Conservation (phyloP, 2,797 vertebrate species). For the Takifugu rubripes region DNA sequence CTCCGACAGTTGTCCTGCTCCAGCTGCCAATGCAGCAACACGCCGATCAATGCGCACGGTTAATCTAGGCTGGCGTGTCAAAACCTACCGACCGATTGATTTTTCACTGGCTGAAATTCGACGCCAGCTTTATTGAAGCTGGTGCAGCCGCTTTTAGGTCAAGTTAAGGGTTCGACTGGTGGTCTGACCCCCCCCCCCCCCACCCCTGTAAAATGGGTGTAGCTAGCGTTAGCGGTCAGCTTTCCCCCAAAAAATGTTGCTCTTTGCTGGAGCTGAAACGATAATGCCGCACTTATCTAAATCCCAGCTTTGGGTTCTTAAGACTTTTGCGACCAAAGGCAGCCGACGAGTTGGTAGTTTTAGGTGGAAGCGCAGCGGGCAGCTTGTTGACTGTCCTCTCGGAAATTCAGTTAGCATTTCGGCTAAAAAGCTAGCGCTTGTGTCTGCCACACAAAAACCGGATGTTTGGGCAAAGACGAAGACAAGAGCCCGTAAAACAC, state of each 20-base stretch:
- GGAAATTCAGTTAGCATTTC: slow-evolving; percentile 51
- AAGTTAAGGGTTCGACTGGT: slow-evolving; percentile 31
- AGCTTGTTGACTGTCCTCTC: slow-evolving; percentile 25
- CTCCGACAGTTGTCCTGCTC: slow-evolving; percentile 27
- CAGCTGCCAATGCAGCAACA: slow-evolving; percentile 46
- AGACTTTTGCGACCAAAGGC: too few species aligned
- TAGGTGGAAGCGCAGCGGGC: not conserved
- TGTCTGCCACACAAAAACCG: slow-evolving; percentile 68
- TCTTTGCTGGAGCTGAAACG: slow-evolving; percentile 25
- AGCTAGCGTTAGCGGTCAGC: slow-evolving; percentile 65
- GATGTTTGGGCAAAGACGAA: slow-evolving; percentile 65
- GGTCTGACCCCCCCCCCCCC: slow-evolving; percentile 28
- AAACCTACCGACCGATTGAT: slow-evolving; percentile 42
- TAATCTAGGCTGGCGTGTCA: slow-evolving; percentile 43
- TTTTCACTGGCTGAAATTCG: slow-evolving; percentile 8
- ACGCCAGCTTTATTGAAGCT: slow-evolving; percentile 10
- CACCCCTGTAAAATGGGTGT: slow-evolving; percentile 48
- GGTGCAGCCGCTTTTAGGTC: slow-evolving; percentile 32
- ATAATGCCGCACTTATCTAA: too few species aligned
- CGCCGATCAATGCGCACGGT: slow-evolving; percentile 38
- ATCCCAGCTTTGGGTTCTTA: too few species aligned
- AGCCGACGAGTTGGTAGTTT: not conserved
- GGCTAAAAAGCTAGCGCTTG: slow-evolving; percentile 63
- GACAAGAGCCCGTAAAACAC: slow-evolving; percentile 21
- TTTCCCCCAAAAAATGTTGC: slow-evolving; percentile 31